phyloP scores from a whole-genome alignment of 2,888 invertebrate species.

The Aelia acuminata region DNA sequence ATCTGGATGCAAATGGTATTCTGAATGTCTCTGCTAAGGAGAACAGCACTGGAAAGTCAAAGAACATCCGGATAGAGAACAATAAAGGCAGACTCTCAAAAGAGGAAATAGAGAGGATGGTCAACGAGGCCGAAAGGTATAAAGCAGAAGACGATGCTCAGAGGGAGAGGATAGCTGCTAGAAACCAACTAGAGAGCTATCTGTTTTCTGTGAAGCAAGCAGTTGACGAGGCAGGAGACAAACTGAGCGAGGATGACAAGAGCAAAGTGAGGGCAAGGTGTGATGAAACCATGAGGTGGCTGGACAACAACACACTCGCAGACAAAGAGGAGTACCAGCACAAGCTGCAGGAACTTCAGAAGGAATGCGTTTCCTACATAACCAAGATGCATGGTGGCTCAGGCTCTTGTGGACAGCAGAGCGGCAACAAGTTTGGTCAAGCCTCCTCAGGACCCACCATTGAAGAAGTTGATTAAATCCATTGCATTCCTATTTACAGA shows the following conservation, averaged over 20 bases:
- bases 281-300: no score
- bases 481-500: not conserved
- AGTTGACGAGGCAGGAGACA: no score
- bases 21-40: constrained; percentile 69
- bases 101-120: constrained; percentile 71
- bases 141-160: no score
- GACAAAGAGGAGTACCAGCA: constrained; percentile 71
- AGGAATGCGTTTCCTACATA: no score
- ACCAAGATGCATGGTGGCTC: constrained; percentile 67
- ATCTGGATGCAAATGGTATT: no score
- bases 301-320: constrained; percentile 71
- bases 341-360: no score
- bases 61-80: constrained; percentile 71
- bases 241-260: no score
- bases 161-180: no score
- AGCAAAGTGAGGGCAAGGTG: no score
- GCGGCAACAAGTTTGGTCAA: no score
- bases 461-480: constrained; percentile 71
- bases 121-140: constrained; percentile 70
- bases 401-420: constrained; percentile 66
- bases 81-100: constrained; percentile 71
- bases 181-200: constrained; percentile 71
- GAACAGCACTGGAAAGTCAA: constrained; percentile 70
- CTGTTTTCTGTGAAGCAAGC: no score
- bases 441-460: constrained; percentile 71